A percentile compares a stretch with the other conserved stretches of the same genome.
Evolutionary conservation across 2,888 invertebrate genomes (phyloP).

Genomic region (Sisyra nigra): DNA sequence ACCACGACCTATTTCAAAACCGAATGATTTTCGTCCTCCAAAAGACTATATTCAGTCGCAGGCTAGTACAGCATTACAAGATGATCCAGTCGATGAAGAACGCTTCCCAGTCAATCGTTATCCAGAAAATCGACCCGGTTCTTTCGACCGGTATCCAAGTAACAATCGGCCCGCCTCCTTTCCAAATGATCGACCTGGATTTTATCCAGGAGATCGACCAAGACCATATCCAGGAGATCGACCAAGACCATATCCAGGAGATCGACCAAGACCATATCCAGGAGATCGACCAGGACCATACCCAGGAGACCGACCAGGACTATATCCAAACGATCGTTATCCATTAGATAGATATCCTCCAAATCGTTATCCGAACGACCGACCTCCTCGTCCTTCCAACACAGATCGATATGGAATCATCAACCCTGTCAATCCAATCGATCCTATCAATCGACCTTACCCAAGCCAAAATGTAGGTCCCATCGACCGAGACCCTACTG

Average conservation of each 20-base stretch:
- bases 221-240: neutral
- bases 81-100: neutral
- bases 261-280: neutral
- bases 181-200: neutral
- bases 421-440: slow-evolving; percentile 12
- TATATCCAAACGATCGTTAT: neutral
- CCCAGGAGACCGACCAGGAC: neutral
- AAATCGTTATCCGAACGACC: neutral
- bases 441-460: slow-evolving; percentile 8
- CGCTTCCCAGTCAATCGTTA: neutral
- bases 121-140: slow-evolving; percentile 1
- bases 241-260: neutral
- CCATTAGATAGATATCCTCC: neutral
- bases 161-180: neutral
- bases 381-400: slow-evolving; percentile 10
- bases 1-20: slow-evolving; percentile 7
- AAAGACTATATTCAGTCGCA: slow-evolving; percentile 8
- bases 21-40: slow-evolving; percentile 11
- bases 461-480: slow-evolving; percentile 12
- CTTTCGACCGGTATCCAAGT: neutral
- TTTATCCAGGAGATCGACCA: neutral
- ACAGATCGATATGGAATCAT: slow-evolving; percentile 7
- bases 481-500: slow-evolving; percentile 13
- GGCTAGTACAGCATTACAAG: slow-evolving; percentile 1
- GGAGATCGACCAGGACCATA: no score